These are phyloP conservation scores for Lampris megalopsis DNA, from an alignment of 2,113 vertebrate species.

Conservation along the genomic window DNA sequence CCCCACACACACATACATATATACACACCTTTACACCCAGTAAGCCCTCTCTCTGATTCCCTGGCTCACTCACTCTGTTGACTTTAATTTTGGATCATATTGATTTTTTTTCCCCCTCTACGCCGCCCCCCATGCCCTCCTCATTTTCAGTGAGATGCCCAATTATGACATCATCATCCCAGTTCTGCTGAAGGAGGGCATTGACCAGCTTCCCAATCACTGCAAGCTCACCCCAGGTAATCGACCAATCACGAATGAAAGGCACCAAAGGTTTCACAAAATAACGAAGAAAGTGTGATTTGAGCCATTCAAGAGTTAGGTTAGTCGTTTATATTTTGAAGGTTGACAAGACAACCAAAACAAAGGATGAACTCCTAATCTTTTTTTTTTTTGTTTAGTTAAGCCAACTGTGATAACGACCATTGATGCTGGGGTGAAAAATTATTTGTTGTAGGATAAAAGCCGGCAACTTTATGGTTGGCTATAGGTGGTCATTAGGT, in stretches of 20 bases:
- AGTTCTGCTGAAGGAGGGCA: slow-evolving; percentile 86
- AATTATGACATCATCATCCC: slow-evolving; percentile 88
- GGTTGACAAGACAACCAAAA: slow-evolving; percentile 49
- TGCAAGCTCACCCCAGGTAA: slow-evolving; percentile 93
- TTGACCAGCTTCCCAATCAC: slow-evolving; percentile 87
- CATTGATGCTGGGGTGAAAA: slow-evolving; percentile 36
- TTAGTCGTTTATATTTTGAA: slow-evolving; percentile 56
- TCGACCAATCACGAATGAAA: slow-evolving; percentile 26
- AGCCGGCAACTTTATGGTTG: slow-evolving; percentile 36
- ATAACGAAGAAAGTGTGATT: slow-evolving; percentile 34
- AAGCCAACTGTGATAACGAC: slow-evolving; percentile 49
- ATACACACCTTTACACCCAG: too few relatives aligned
- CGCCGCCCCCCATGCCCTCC: neutral
- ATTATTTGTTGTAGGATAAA: slow-evolving; percentile 52
- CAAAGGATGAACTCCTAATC: slow-evolving; percentile 60
- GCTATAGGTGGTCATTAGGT: slow-evolving; percentile 41
- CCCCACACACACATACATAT: neutral
- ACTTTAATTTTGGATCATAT: slow-evolving; percentile 50
- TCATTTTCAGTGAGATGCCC: slow-evolving; percentile 87
- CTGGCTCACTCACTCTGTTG: slow-evolving; percentile 24
- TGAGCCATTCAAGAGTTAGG: slow-evolving; percentile 49
- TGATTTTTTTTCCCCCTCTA: slow-evolving; percentile 31
- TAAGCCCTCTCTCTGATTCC: slow-evolving; percentile 41
- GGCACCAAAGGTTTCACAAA: slow-evolving; percentile 6
- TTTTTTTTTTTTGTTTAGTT: slow-evolving; percentile 59